Evolutionary conservation across 2,888 invertebrate species (phyloP).

Genomic region (Melanophora roralis): DNA sequence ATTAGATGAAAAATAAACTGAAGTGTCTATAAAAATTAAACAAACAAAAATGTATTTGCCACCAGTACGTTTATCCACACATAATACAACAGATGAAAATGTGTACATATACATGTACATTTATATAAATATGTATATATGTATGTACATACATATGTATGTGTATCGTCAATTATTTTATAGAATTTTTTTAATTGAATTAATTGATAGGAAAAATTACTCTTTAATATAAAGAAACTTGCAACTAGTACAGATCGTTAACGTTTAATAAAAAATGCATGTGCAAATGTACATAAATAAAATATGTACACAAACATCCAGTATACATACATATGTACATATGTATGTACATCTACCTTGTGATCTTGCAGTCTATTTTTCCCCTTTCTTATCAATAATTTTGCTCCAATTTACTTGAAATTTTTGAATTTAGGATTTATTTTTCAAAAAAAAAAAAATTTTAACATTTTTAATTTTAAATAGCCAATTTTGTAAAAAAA

Average conservation of each 20-base stretch:
- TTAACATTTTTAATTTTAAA: slow-evolving; percentile 25
- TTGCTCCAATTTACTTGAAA: too few relatives aligned
- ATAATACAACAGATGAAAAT: not conserved
- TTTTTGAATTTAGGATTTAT: too few relatives aligned
- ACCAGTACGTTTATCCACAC: not conserved
- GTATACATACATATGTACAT: not conserved
- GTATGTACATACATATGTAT: not conserved
- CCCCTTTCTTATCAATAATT: too few relatives aligned
- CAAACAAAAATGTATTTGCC: slow-evolving; percentile 28
- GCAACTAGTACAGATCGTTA: too few relatives aligned
- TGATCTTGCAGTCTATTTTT: too few relatives aligned
- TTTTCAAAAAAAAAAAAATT: slow-evolving; percentile 5
- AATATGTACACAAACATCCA: too few relatives aligned
- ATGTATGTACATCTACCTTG: not conserved
- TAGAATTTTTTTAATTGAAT: too few relatives aligned
- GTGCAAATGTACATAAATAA: too few relatives aligned
- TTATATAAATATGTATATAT: not conserved
- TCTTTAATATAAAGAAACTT: too few relatives aligned
- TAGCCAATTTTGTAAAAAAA: slow-evolving; percentile 17
- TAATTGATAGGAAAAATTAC: too few relatives aligned
- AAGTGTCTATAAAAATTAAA: slow-evolving; percentile 56
- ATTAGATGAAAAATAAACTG: slow-evolving; percentile 54
- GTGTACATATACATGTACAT: not conserved
- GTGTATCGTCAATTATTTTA: too few relatives aligned
- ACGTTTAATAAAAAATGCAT: too few relatives aligned